phyloP scores from a whole-genome alignment of 1,140 invertebrate species.

The Coelopa frigida region DNA sequence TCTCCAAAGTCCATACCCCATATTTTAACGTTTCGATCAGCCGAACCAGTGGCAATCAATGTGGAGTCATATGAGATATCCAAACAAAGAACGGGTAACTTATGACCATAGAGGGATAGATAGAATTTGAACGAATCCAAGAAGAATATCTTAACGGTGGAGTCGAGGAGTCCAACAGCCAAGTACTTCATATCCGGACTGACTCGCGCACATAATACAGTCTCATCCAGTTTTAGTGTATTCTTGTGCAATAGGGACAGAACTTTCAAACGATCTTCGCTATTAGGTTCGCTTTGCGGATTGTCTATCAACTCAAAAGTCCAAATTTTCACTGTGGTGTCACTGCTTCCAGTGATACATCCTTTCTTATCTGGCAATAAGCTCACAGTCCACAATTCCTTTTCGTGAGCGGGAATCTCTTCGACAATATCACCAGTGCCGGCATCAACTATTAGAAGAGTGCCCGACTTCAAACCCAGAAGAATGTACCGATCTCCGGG shows the following conservation, averaged over 20 bases:
- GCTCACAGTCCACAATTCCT: constrained; percentile 69
- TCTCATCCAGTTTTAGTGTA: constrained; percentile 81
- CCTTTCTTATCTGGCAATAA: constrained; percentile 73
- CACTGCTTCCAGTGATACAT: constrained; percentile 77
- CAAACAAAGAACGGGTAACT: constrained; percentile 86
- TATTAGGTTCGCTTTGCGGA: constrained; percentile 34
- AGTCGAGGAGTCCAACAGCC: constrained; percentile 84
- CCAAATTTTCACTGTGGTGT: constrained; percentile 92
- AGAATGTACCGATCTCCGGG: constrained; percentile 89
- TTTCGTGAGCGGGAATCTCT: constrained; percentile 69
- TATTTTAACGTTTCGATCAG: constrained; percentile 92
- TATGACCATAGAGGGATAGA: constrained; percentile 92
- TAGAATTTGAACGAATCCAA: constrained; percentile 94
- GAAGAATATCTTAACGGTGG: constrained; percentile 94
- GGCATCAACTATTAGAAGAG: constrained; percentile 82
- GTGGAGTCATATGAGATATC: constrained; percentile 90
- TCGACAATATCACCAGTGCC: constrained; percentile 70
- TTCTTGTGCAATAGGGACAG: constrained; percentile 72
- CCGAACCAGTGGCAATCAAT: constrained; percentile 87
- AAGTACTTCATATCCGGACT: constrained; percentile 83
- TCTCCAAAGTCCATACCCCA: constrained; percentile 99
- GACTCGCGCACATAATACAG: constrained; percentile 72
- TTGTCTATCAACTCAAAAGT: constrained; percentile 71
- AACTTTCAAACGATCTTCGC: constrained; percentile 49
- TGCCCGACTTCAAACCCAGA: constrained; percentile 80